Base-by-base conservation (phyloP, 1,140 invertebrate species). In the Planococcus citri region DNA sequence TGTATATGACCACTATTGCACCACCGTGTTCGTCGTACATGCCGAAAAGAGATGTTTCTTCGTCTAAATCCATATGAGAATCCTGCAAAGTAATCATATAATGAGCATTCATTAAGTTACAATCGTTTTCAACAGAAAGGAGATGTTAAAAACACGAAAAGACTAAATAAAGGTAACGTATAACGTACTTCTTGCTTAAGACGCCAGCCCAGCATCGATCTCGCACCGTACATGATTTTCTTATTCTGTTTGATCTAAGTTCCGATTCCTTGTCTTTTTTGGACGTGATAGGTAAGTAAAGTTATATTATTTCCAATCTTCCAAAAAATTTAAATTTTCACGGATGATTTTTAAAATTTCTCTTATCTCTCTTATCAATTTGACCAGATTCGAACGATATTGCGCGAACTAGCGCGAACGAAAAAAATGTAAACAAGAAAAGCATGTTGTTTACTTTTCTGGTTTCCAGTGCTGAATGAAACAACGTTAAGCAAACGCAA, bases 11-110 rank as follows among this genome's bases (percentile, higher is more conserved):
- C 14, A 98, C 95, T 81, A 98, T 95, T 38, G 87, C 86, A 73
- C 95, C 95, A 58, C 96, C 96, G 79, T 98, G 96, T 0, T 95
- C 96, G 84, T 98, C 96, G 79, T 97, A 98, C 0, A 98, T 95
- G 68, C 93, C 94, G 84, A 98, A 98, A 22, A 97, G 81, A 4
- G 92, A 89, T 61, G 87, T 85, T 74, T 88, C 82, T 29, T 81
- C 79, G 78, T 96, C 94, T 81, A 88, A 97, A 70, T 94, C 84
- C 71, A 94, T 96, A 77, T 98, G 95, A 27, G 95, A 92, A 87
- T 98, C 96, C 95, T 98, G 75, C 72, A 81, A 79, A 73, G 74
- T 60, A 69, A 67, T 67, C 37, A 17, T n/a, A 71, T 22, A 6
- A 21, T 25, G 9, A 6, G 27, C 8, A 68, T 9, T 24, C 17